Evolutionary conservation across 2,888 invertebrate species (phyloP), one percentile per base, ranked within the genome.

Genomic region (Drosophila paranaensis): DNA sequence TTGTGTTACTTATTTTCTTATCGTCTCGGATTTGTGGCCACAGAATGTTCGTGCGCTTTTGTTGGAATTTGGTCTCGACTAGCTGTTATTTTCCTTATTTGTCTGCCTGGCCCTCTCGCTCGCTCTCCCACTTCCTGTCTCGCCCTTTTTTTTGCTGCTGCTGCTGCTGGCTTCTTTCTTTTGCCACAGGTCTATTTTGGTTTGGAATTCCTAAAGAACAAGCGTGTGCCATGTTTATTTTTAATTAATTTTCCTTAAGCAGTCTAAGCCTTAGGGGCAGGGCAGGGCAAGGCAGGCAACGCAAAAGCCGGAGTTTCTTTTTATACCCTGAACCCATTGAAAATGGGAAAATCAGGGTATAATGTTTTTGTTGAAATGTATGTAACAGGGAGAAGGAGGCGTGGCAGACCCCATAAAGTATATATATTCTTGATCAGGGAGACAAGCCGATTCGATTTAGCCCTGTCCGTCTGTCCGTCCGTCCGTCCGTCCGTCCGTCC

Each of bases 211-310:
- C 79, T 65, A 69, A 71, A 79, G 89, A 64, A 85, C 85, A 89
- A 85, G 88, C 80, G 80, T 84, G 86, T 86, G 86, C 88, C 84
- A 86, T 86, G 85, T 86, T 86, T 88, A 86, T 86, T 89, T 86
- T 86, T 86, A 86, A 86, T 86, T 86, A 86, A 86, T 86, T 86
- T 86, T 89, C 82, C 88, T 89, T 87, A 89, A 89, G 89, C 85
- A 89, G 89, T 89, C 79, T 89, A 71, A 85, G 88, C 75, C 85
- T 61, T 69, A 37, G 51, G 57, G 67, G 66, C 71, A 67, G 64
- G 61, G 5, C 27, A 27, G 27, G 27, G 58, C 20, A 27, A 6
- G 27, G 56, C n/a, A 58, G 55, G 53, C 40, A 55, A 53, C 46
- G 53, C 61, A 40, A 64, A 70, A 58, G 37, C 54, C 53, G 48